Evolutionary conservation across 1,140 invertebrate species (phyloP), one percentile per base, ranked within the genome.

Genomic region (Acromyrmex heyeri): DNA sequence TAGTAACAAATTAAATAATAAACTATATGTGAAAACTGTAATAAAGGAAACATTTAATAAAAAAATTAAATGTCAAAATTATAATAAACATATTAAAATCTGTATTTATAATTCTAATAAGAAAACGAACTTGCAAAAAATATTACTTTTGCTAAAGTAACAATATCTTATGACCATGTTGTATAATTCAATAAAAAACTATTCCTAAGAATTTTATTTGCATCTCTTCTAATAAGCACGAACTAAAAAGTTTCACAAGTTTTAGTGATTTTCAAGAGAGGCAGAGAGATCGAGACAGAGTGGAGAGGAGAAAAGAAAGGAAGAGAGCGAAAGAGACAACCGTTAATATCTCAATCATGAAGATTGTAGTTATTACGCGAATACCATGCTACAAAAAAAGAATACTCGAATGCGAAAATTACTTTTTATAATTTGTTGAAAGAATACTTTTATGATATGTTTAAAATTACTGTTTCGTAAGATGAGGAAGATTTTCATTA

Each of bases 201-300:
- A 30, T 30, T 69, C 21, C n/a, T 24, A n/a, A 38, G 18, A 24
- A 48, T 57, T 57, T 57, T 57, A 27, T 24, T 3, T 50, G 12
- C 21, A 21, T 48, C 1, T 50, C 24, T 73, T n/a, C 24, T 70
- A 27, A 14, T 50, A 70, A 6, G 38, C 14, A 16, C 7, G n/a
- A 3, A 53, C 3, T n/a, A 72, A n/a, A 72, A 12, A 27, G 8
- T 18, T 27, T 12, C 1, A 12, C 14, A 53, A 14, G n/a, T 50
- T 72, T 70, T 72, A 53, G 21, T 69, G 2, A 27, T 72, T n/a
- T 50, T 18, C 44, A n/a, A 79, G 2, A 79, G n/a, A 79, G 10
- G 34, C 2, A 61, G n/a, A 76, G 30, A 61, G 4, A 62, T 4
- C 12, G 21, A 69, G 38, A 78, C n/a, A 78, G 0, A 79, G 2